A percentile compares a stretch with the other conserved stretches of the same genome.
These are phyloP conservation scores for Campylorhamphus procurvoides DNA, from an alignment of 2,113 vertebrate species.

Conservation along the genomic window DNA sequence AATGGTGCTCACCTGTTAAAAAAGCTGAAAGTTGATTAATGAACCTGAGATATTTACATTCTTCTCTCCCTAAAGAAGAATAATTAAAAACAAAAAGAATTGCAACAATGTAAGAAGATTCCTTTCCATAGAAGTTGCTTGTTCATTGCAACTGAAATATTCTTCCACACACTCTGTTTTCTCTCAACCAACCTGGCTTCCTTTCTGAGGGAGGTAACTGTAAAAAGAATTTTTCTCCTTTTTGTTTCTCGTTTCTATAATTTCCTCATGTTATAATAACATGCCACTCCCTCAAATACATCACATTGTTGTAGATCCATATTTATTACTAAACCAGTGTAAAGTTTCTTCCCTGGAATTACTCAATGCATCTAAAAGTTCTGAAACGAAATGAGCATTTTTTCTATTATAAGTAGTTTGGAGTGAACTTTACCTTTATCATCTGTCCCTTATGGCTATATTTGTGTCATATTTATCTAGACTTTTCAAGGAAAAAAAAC, in stretches of 20 bases:
- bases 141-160: background rate
- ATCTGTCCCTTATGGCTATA: background rate
- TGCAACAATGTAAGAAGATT: rapidly evolving
- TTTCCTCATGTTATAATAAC: background rate
- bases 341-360: background rate
- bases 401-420: background rate
- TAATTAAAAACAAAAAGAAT: background rate
- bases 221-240: background rate
- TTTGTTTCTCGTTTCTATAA: background rate
- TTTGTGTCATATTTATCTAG: background rate
- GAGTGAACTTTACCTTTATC: background rate
- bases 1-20: background rate
- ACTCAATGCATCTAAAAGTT: background rate
- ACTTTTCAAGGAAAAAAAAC: background rate
- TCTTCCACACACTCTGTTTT: background rate
- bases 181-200: background rate
- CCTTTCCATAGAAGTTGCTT: rapidly evolving
- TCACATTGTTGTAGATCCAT: background rate
- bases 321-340: background rate
- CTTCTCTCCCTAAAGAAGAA: background rate
- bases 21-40: background rate
- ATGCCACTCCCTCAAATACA: background rate
- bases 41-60: background rate
- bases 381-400: rapidly evolving
- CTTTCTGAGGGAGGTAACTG: background rate